Conservation (phyloP, 2,113 vertebrate genomes). For the Tringa solitaria region DNA sequence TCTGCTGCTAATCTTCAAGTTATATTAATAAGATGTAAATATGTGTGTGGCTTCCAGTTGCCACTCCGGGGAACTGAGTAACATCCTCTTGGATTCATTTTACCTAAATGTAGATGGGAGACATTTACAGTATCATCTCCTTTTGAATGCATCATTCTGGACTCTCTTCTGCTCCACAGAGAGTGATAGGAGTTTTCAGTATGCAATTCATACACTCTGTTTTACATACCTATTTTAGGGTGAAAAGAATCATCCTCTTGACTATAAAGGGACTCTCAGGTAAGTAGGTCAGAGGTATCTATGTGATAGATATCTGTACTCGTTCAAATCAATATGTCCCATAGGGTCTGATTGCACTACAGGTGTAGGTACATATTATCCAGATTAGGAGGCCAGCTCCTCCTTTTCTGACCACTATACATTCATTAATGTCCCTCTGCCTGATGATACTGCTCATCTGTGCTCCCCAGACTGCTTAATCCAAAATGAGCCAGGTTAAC, state of each 20-base stretch:
- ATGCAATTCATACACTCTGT: not conserved
- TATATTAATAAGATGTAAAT: not conserved
- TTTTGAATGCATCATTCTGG: not conserved
- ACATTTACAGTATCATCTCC: not conserved
- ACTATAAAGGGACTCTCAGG: not conserved
- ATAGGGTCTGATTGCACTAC: not conserved
- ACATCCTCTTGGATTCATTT: not conserved
- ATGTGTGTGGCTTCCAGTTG: not conserved
- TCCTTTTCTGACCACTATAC: not conserved
- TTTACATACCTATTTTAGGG: not conserved
- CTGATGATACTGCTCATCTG: rapidly evolving
- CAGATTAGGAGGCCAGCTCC: not conserved
- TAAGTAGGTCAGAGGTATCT: not conserved
- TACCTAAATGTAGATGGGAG: not conserved
- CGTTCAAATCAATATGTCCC: not conserved
- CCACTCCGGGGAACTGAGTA: not conserved
- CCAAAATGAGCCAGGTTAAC: not conserved
- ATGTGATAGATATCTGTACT: not conserved
- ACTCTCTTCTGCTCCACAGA: not conserved
- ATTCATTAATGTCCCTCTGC: not conserved
- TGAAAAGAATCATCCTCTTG: not conserved
- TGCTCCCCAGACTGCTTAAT: not conserved
- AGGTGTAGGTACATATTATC: not conserved
- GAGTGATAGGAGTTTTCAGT: not conserved
- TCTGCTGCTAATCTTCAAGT: not conserved